Evolutionary conservation across 2,113 vertebrate genomes (phyloP), one percentile per base, ranked within the genome.

Genomic region (Oreochromis niloticus): DNA sequence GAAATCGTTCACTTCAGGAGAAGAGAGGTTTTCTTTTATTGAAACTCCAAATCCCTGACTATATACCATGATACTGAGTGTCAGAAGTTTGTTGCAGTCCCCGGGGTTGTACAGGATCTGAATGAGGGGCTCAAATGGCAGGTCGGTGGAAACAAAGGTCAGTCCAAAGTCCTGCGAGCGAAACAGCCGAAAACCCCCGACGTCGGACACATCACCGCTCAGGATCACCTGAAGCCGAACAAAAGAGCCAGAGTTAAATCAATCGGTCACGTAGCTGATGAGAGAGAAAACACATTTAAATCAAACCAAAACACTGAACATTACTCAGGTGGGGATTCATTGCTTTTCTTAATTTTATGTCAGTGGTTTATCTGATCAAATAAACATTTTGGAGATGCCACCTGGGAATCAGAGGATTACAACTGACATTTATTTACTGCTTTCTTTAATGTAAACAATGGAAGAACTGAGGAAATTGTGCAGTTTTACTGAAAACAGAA

Each of bases 121-220:
- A 80, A 97, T 96, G 81, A 97, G 95, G 11, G 98, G 98, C 59
- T 97, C 97, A 68, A 99, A 99, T 10, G 97, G 97, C 80, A 99
- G 94, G 80, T 98, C 97, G 1, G 94, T 97, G 6, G 94, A 85
- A 6, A 91, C 50, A 80, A 99, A 99, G 50, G 94, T 96, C 91
- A 95, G 93, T n/a, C 97, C 98, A 27, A 97, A 98, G 93, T 99
- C 95, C 11, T 63, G 95, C 0, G 98, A 98, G 86, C 97, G 96
- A 92, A 98, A 98, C 83, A 99, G 97, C 59, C 96, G 95, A n/a
- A 97, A 97, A 1, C 96, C 96, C 0, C 71, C 94, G 34, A 95
- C 93, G 19, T 97, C 97, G 3, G 98, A 97, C 17, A 98, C 96
- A 9, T 98, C 97, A 1, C 96, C 97, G 0, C 97, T 98, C 90